Evolutionary conservation across 2,797 vertebrate species (phyloP).

Genomic region (Sebastes wilsoni): DNA sequence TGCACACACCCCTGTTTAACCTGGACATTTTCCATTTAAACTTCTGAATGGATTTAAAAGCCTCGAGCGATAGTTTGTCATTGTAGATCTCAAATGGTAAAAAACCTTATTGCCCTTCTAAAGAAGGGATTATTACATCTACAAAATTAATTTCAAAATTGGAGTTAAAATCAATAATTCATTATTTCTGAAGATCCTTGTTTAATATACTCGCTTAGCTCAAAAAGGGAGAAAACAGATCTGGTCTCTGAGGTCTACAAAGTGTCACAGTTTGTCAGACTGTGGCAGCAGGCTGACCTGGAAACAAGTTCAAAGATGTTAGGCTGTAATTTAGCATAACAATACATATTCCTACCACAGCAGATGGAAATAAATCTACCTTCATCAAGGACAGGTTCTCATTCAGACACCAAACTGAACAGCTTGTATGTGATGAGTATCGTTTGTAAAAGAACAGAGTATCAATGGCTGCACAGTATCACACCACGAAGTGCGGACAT

Average conservation of each 20-base stretch:
- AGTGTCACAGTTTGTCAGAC: background rate
- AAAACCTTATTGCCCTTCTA: too few species aligned
- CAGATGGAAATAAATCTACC: background rate
- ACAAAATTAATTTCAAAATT: too few species aligned
- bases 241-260: too few species aligned
- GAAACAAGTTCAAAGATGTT: background rate
- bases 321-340: too few species aligned
- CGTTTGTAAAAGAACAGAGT: background rate
- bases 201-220: background rate
- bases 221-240: too few species aligned
- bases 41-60: background rate
- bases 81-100: background rate
- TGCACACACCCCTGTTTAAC: background rate
- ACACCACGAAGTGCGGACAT: background rate
- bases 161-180: background rate
- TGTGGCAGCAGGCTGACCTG: background rate
- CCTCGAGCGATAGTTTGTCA: background rate
- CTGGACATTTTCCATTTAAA: fast-evolving
- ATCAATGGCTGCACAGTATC: background rate
- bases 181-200: background rate
- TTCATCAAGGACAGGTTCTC: background rate
- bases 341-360: background rate
- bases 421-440: background rate
- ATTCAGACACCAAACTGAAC: background rate
- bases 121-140: too few species aligned